phyloP scores from a whole-genome alignment of 2,888 invertebrate species.

The Drosophila affinis region DNA sequence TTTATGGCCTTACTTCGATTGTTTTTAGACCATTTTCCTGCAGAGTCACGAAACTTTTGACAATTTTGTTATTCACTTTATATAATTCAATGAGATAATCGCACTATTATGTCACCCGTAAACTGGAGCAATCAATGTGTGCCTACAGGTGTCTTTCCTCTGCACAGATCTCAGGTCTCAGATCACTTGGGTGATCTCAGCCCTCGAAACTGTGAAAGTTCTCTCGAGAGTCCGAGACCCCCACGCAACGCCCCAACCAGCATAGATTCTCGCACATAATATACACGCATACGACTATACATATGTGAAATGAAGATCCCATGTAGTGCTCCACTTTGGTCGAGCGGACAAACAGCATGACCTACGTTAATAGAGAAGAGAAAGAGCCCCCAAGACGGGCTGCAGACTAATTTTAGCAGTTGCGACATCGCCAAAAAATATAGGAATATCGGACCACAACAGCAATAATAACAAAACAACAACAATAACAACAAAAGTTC shows the following conservation, averaged over 20 bases:
- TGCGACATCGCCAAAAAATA: slow-evolving; percentile 68
- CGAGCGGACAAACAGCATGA: slow-evolving; percentile 63
- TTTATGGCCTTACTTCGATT: slow-evolving; percentile 37
- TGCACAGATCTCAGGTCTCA: background rate
- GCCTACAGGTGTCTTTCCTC: slow-evolving; percentile 7
- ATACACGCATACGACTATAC: no score
- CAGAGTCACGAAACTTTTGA: slow-evolving; percentile 68
- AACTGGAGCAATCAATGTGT: slow-evolving; percentile 28
- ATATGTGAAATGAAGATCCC: background rate
- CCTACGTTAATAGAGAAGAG: slow-evolving; percentile 71
- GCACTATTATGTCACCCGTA: slow-evolving; percentile 43
- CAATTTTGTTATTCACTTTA: slow-evolving; percentile 55
- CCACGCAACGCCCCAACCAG: slow-evolving; percentile 36
- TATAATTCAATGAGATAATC: slow-evolving; percentile 65
- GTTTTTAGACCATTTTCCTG: slow-evolving; percentile 57
- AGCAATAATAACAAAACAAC: slow-evolving; percentile 5
- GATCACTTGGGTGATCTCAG: slow-evolving; percentile 35
- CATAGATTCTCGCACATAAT: slow-evolving; percentile 24
- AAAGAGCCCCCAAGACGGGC: slow-evolving; percentile 8
- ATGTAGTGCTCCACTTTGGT: slow-evolving; percentile 4
- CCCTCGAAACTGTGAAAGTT: slow-evolving; percentile 44
- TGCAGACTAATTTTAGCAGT: slow-evolving; percentile 74
- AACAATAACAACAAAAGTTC: slow-evolving; percentile 68
- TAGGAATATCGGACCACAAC: slow-evolving; percentile 47
- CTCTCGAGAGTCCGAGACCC: slow-evolving; percentile 20